These are phyloP conservation scores for Danio jaintianensis DNA, from an alignment of 2,797 vertebrate genomes.

Conservation along the genomic window DNA sequence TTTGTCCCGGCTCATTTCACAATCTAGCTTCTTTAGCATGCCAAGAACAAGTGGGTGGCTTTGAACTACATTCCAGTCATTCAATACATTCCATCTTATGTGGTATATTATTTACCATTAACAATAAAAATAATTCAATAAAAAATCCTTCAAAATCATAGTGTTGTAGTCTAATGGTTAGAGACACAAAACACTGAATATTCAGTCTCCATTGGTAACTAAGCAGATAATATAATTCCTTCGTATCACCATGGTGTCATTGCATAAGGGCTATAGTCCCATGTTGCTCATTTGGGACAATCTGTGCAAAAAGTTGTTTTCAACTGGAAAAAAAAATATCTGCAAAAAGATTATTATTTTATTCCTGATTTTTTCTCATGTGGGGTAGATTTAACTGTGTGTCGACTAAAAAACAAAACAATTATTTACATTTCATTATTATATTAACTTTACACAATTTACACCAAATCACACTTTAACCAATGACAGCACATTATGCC, in stretches of 20 bases:
- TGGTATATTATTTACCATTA: background rate
- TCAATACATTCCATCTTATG: background rate
- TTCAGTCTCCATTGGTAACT: background rate
- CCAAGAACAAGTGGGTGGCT: background rate
- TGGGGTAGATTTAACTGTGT: background rate
- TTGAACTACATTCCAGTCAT: conserved; percentile 2
- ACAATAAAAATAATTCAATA: background rate
- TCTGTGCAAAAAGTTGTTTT: background rate
- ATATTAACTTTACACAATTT: background rate
- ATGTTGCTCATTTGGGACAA: background rate
- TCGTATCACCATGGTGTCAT: background rate
- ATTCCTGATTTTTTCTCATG: background rate
- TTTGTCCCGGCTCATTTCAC: background rate
- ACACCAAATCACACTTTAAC: background rate
- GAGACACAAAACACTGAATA: background rate
- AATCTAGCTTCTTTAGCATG: background rate
- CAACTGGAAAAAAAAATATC: background rate
- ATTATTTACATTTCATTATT: background rate
- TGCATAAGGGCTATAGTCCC: background rate
- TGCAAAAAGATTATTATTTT: background rate
- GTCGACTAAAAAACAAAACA: background rate
- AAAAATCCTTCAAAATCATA: background rate
- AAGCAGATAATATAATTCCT: background rate
- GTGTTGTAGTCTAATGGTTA: background rate
- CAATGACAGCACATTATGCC: background rate